phyloP scores from a whole-genome alignment of 2,888 invertebrate genomes.

The Macrosoma leucophasiata region DNA sequence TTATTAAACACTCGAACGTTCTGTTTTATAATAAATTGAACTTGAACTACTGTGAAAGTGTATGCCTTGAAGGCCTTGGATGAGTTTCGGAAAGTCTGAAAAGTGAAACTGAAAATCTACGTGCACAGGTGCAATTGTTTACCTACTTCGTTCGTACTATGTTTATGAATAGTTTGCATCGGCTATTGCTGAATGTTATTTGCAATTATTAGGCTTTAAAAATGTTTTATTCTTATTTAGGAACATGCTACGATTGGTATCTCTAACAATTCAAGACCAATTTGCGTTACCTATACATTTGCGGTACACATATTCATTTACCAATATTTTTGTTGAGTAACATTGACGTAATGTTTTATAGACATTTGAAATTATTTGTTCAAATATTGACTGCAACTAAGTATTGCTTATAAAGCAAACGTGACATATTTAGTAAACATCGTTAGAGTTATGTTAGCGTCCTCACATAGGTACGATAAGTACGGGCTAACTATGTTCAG shows the following conservation, averaged over 20 bases:
- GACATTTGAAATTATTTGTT: too few relatives aligned
- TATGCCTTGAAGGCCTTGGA: conserved; percentile 37
- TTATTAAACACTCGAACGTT: conserved; percentile 38
- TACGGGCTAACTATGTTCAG: conserved; percentile 19
- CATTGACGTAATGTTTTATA: too few relatives aligned
- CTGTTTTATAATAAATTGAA: conserved; percentile 37
- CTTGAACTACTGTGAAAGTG: conserved; percentile 48
- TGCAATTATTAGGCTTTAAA: too few relatives aligned
- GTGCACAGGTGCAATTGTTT: conserved; percentile 66
- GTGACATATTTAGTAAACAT: conserved; percentile 64
- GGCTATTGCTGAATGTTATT: conserved; percentile 6
- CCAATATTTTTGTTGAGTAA: too few relatives aligned
- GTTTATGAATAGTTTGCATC: conserved; percentile 34
- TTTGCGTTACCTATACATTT: too few relatives aligned
- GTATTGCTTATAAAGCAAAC: conserved; percentile 41
- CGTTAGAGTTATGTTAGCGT: conserved; percentile 47
- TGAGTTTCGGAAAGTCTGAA: conserved; percentile 22
- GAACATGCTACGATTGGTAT: too few relatives aligned
- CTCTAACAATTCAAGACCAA: too few relatives aligned
- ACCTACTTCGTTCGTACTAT: conserved; percentile 37
- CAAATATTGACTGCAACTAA: conserved; percentile 34
- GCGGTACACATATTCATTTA: too few relatives aligned
- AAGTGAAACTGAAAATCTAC: conserved; percentile 48
- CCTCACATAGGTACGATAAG: conserved; percentile 23
- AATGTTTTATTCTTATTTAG: too few relatives aligned